Evolutionary conservation across 2,797 vertebrate species (phyloP).

Genomic region (Lutra lutra): DNA sequence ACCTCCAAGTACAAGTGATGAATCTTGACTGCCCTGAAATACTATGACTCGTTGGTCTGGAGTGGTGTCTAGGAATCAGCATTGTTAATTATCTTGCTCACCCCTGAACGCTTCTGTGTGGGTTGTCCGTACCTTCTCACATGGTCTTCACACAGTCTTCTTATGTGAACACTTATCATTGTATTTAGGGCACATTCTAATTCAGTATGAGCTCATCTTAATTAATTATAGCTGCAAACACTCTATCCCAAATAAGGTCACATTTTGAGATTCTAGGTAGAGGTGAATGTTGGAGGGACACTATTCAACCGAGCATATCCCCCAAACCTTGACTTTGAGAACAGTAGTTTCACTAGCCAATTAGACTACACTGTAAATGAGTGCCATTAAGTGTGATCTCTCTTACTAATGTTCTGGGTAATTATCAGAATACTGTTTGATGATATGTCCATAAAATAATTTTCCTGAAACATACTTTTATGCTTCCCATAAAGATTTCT

Average conservation of each 20-base stretch:
- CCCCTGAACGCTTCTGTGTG: background rate
- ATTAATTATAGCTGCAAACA: background rate
- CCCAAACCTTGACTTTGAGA: background rate
- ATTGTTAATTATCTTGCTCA: background rate
- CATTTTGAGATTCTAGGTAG: background rate
- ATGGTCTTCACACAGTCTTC: background rate
- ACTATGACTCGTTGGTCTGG: background rate
- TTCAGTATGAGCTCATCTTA: background rate
- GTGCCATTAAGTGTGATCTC: background rate
- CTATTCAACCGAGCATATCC: background rate
- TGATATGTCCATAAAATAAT: slow-evolving; percentile 35
- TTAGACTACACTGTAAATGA: background rate
- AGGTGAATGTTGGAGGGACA: background rate
- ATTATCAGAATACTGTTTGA: background rate
- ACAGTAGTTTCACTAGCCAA: background rate
- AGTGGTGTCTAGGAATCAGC: background rate
- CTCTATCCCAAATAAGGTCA: background rate
- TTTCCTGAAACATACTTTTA: background rate
- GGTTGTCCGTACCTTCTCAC: background rate
- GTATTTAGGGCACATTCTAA: background rate
- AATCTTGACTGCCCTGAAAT: background rate
- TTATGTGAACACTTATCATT: background rate
- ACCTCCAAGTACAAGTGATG: background rate
- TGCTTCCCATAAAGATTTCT: background rate
- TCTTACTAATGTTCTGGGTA: background rate